Conservation (phyloP, 1,140 invertebrate genomes). For the Atta cephalotes region DNA sequence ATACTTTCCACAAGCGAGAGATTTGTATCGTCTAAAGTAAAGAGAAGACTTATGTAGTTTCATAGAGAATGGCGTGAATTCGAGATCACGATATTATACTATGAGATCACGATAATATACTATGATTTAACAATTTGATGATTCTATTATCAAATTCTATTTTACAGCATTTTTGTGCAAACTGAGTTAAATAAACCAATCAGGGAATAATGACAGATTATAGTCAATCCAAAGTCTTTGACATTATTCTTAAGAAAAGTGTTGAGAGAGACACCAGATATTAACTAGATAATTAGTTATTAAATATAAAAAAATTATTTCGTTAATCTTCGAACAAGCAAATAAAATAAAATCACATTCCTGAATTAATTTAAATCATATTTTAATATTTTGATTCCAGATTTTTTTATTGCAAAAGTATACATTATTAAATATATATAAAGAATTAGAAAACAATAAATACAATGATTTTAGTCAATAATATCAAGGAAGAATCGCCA, state of each 20-base stretch:
- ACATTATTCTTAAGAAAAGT: not conserved
- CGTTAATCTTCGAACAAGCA: not conserved
- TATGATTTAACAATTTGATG: not conserved
- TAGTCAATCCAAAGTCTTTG: not conserved
- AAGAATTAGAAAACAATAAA: not conserved
- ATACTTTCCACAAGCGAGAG: constrained; percentile 11
- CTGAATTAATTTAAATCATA: not conserved
- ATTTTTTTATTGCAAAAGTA: not conserved
- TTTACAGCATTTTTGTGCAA: not conserved
- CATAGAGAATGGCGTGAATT: not conserved
- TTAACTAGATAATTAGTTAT: not conserved
- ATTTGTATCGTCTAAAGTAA: constrained; percentile 43
- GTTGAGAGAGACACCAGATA: not conserved
- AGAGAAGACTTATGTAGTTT: constrained; percentile 23
- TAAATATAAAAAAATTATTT: not conserved
- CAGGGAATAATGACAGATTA: not conserved
- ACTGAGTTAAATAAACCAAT: not conserved
- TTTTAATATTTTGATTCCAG: not conserved
- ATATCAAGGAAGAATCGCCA: not conserved
- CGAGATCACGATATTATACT: not conserved
- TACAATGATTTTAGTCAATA: not conserved
- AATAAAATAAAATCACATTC: not conserved
- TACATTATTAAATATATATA: not conserved
- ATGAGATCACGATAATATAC: not conserved
- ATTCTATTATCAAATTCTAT: not conserved